These are phyloP conservation scores for Eufriesea mexicana DNA, from an alignment of 1,140 invertebrate genomes.

Conservation along the genomic window DNA sequence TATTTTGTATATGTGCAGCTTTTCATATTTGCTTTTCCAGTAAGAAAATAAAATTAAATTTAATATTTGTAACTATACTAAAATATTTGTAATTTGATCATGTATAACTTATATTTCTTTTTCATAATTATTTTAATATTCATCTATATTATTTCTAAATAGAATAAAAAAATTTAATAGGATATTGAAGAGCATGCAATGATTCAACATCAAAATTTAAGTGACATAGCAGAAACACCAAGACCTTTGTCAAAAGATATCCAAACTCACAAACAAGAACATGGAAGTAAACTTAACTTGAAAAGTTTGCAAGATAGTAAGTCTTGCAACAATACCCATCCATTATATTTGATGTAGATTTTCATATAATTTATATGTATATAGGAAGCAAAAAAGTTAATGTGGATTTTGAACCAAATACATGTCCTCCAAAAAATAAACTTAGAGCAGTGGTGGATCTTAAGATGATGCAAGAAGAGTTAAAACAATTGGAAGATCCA, in stretches of 20 bases:
- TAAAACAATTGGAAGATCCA: slow-evolving; percentile 76
- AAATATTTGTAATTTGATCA: no score
- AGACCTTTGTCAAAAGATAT: background rate
- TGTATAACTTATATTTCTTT: background rate
- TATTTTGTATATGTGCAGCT: background rate
- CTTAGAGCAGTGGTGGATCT: slow-evolving; percentile 64
- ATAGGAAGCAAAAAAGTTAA: slow-evolving; percentile 42
- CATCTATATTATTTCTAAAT: background rate
- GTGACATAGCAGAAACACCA: background rate
- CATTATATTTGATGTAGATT: background rate
- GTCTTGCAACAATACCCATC: slow-evolving; percentile 6
- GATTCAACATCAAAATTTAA: slow-evolving; percentile 6
- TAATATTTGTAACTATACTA: no score
- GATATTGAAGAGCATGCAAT: background rate
- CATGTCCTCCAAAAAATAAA: slow-evolving; percentile 52
- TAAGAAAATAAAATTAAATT: background rate
- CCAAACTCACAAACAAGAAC: background rate
- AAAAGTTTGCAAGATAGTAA: slow-evolving; percentile 38
- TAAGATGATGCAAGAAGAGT: slow-evolving; percentile 71
- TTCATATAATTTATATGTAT: slow-evolving; percentile 14
- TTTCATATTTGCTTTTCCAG: background rate
- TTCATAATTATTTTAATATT: background rate
- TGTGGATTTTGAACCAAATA: slow-evolving; percentile 35
- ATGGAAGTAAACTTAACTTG: slow-evolving; percentile 39
- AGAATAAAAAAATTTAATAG: background rate